Percentiles rank a stretch among this genome's conserved stretches.
Evolutionary conservation across 2,797 vertebrate species (phyloP).

Genomic region (Phoebastria nigripes): DNA sequence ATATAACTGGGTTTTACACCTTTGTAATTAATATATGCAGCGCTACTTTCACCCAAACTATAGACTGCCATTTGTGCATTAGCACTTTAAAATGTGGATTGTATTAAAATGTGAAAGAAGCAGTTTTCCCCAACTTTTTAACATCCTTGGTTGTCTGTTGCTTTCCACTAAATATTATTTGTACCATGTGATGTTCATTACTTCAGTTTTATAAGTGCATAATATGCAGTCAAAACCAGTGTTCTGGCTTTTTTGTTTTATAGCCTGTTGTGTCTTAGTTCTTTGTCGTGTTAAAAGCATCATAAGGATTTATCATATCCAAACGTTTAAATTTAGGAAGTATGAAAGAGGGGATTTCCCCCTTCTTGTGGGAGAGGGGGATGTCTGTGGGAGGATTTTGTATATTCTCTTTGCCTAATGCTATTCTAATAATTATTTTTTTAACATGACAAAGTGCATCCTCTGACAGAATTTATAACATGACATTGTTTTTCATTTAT

Average conservation of each 20-base stretch:
- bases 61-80: neutral
- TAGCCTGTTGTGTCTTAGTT: neutral
- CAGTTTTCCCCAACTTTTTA: neutral
- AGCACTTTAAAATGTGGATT: neutral
- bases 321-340: neutral
- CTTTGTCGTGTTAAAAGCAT: neutral
- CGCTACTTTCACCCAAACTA: neutral
- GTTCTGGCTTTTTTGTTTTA: neutral
- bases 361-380: neutral
- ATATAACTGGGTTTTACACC: neutral
- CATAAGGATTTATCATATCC: neutral
- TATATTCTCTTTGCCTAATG: neutral
- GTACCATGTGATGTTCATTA: neutral
- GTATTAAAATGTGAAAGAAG: neutral
- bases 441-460: neutral
- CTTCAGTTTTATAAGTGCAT: neutral
- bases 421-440: neutral
- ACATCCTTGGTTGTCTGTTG: neutral
- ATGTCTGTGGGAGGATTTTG: neutral
- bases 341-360: neutral
- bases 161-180: neutral
- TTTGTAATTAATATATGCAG: neutral
- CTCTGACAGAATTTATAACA: slow-evolving; percentile 39
- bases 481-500: slow-evolving; percentile 60
- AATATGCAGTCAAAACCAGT: neutral